Conservation (phyloP, 2,797 vertebrate species). For the Telmatherina bonti region DNA sequence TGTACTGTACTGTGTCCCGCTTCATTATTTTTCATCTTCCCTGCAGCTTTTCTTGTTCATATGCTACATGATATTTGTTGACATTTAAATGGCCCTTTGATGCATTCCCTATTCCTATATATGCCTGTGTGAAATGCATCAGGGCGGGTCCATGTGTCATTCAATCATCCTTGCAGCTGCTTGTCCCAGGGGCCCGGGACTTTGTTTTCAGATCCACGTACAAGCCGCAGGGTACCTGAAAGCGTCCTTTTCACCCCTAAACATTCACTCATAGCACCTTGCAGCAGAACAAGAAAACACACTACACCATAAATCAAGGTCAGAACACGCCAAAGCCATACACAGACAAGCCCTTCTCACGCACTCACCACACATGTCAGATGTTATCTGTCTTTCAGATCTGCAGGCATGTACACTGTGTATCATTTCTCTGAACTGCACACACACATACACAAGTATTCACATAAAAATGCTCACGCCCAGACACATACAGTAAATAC, state of each 20-base stretch:
- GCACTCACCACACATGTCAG: conserved; percentile 69
- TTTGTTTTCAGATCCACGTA: conserved; percentile 65
- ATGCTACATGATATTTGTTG: conserved; percentile 60
- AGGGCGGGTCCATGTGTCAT: conserved; percentile 67
- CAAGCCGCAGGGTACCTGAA: conserved; percentile 73
- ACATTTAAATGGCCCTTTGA: conserved; percentile 59
- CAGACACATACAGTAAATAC: conserved; percentile 71
- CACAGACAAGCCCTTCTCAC: conserved; percentile 73
- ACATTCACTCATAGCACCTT: conserved; percentile 50
- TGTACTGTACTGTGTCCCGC: conserved; percentile 4
- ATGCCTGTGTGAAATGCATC: conserved; percentile 58
- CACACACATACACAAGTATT: conserved; percentile 11
- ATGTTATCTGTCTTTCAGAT: conserved; percentile 72
- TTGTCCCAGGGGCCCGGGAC: conserved; percentile 64
- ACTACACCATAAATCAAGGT: conserved; percentile 74
- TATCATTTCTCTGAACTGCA: conserved; percentile 34
- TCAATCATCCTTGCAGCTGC: conserved; percentile 81
- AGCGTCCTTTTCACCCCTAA: conserved; percentile 75
- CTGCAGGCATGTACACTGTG: conserved; percentile 59
- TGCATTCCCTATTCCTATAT: conserved; percentile 59
- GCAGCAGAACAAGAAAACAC: conserved; percentile 53
- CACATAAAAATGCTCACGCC: conserved; percentile 46
- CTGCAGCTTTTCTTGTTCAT: conserved; percentile 38
- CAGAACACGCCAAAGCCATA: conserved; percentile 63
- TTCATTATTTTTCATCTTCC: conserved; percentile 13